Base-by-base conservation (phyloP, 2,797 vertebrate species). In the Poecilia picta region DNA sequence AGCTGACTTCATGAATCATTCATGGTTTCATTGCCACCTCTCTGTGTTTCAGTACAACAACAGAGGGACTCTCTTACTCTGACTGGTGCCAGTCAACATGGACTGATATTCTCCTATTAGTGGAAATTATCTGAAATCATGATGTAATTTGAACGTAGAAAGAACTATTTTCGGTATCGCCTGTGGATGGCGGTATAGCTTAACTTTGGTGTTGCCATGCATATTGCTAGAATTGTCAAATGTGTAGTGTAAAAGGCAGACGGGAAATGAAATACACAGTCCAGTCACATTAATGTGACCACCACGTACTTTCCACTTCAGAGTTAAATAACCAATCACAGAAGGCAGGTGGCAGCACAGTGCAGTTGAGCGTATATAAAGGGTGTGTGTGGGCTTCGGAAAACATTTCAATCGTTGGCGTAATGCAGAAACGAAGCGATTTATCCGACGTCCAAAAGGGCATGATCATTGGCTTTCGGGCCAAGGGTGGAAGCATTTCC, bases 21-120 rank as follows among this genome's bases (percentile, higher is more conserved):
- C 64, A 87, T 77, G 51, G 45, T 59, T 80, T 87, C 78, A 77
- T 13, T 82, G 76, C 82, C 83, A 88, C 76, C 77, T 84, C 77
- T 76, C 39, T 83, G 25, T 41, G 53, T 86, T 83, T 79, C 74
- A 84, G 76, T 79, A 75, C 83, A 90, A 89, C 84, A 90, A 83
- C 89, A 90, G 83, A 80, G 82, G 79, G 66, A 59, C 84, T 77
- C 70, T 89, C 77, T 79, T 41, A 62, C 77, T 79, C 57, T 92
- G 89, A 93, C 88, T 92, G 92, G 89, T 91, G 90, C 82, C 90
- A 90, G 89, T 91, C 88, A 85, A 82, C 78, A 79, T 94, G 90
- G 91, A 91, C 89, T 90, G 89, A 94, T 92, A 92, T 90, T 91
- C 66, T 90, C 78, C 80, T 75, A 88, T 91, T 86, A 91, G 87